Conservation (phyloP, 2,888 invertebrate species). For the Apamea monoglypha region DNA sequence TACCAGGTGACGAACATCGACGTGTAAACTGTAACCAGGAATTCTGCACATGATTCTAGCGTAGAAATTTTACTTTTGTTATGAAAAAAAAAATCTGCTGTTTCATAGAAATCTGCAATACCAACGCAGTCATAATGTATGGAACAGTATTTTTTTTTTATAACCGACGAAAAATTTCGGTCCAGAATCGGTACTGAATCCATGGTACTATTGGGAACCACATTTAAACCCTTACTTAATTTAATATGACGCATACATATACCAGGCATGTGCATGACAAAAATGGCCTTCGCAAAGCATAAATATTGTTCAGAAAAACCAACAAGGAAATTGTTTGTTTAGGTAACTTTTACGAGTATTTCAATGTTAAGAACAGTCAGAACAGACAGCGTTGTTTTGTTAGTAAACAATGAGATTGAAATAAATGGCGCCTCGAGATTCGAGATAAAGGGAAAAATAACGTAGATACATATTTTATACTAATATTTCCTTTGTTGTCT, state of each 20-base stretch:
- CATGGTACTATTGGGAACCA: neutral
- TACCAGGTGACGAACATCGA: neutral
- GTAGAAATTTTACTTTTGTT: too few species aligned
- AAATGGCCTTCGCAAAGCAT: slow-evolving; percentile 37
- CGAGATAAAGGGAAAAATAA: slow-evolving; percentile 48
- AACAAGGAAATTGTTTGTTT: slow-evolving; percentile 61
- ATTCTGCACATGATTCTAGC: too few species aligned
- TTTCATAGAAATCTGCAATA: neutral
- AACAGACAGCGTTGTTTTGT: slow-evolving; percentile 52
- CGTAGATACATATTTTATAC: slow-evolving; percentile 19
- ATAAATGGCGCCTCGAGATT: slow-evolving; percentile 44
- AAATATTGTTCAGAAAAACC: slow-evolving; percentile 59
- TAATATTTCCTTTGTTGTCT: slow-evolving; percentile 44
- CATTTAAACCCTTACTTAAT: neutral
- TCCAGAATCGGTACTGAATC: neutral
- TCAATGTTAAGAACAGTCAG: slow-evolving; percentile 54
- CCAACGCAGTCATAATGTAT: too few species aligned
- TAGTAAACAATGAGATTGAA: slow-evolving; percentile 59
- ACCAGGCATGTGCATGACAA: neutral
- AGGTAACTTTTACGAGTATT: slow-evolving; percentile 60
- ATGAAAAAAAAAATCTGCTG: neutral
- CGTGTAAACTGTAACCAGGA: too few species aligned
- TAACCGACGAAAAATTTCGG: too few species aligned
- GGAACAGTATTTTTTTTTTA: too few species aligned
- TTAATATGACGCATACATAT: neutral